These are phyloP conservation scores for Sinocyclocheilus anshuiensis DNA, from an alignment of 2,113 vertebrate genomes.

Conservation along the genomic window DNA sequence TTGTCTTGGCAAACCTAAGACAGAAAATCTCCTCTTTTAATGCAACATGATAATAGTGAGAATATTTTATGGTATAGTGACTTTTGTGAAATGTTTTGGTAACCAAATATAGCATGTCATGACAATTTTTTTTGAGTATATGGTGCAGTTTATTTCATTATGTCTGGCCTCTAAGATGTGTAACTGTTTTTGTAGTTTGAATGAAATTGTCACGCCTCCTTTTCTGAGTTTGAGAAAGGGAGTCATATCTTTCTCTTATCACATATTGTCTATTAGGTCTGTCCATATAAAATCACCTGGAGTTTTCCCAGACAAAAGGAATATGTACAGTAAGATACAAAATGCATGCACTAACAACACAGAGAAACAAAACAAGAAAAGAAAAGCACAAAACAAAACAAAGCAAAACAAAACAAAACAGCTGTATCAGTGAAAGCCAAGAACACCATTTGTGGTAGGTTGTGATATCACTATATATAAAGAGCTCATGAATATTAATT, in stretches of 20 bases:
- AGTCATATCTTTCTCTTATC: background rate
- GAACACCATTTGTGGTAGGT: background rate
- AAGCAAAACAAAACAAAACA: background rate
- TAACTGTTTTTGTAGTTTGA: too few species aligned
- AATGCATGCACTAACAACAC: too few species aligned
- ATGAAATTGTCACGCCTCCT: too few species aligned
- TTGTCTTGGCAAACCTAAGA: background rate
- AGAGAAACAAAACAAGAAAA: background rate
- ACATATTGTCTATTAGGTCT: background rate
- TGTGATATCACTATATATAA: background rate
- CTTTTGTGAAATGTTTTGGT: background rate
- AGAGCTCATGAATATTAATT: background rate
- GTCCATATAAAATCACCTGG: background rate
- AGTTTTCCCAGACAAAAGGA: background rate
- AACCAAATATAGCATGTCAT: background rate
- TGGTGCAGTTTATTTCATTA: too few species aligned
- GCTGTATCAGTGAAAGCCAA: background rate
- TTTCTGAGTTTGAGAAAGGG: too few species aligned
- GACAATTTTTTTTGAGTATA: background rate
- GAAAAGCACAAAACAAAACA: background rate
- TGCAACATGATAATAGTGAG: background rate
- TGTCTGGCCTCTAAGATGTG: too few species aligned
- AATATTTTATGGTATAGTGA: background rate
- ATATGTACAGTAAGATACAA: too few species aligned
- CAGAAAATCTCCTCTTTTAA: background rate